Evolutionary conservation across 2,797 vertebrate species (phyloP).

Genomic region (Xyrichtys novacula): DNA sequence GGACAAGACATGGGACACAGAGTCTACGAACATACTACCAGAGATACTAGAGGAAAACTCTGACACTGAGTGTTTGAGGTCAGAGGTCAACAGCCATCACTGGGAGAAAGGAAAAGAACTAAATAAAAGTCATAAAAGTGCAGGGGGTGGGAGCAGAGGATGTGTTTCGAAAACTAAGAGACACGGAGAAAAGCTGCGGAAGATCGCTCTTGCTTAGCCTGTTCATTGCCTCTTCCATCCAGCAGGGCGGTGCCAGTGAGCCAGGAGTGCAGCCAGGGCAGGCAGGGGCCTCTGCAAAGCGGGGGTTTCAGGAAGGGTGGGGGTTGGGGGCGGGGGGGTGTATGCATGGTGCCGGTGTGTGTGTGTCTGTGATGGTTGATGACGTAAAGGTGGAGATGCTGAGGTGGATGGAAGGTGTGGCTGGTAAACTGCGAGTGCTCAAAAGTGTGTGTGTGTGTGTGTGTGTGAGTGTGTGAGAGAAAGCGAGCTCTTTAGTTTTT

Average conservation of each 20-base stretch:
- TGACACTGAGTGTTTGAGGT: constrained; percentile 80
- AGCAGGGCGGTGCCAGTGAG: constrained; percentile 85
- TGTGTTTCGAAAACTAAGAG: constrained; percentile 60
- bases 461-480: constrained; percentile 81
- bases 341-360: constrained; percentile 23
- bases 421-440: constrained; percentile 25
- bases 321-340: constrained; percentile 43
- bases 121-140: constrained; percentile 54
- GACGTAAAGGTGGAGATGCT: constrained; percentile 53
- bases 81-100: constrained; percentile 69
- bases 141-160: constrained; percentile 56
- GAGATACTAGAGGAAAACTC: constrained; percentile 45
- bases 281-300: constrained; percentile 85
- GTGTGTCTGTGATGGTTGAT: constrained; percentile 55
- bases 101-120: constrained; percentile 39
- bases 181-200: constrained; percentile 72
- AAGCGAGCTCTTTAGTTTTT: background rate
- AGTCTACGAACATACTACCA: constrained; percentile 62
- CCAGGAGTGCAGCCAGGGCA: constrained; percentile 86
- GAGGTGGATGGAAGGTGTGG: constrained; percentile 59
- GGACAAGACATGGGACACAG: constrained; percentile 67
- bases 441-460: constrained; percentile 79
- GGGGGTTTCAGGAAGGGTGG: constrained; percentile 64
- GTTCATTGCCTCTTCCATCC: constrained; percentile 88
- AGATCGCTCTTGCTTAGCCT: constrained; percentile 85